Percentiles rank a stretch among this genome's conserved stretches.
Conservation (phyloP, 2,113 vertebrate genomes). For the Paedocypris sp. region DNA sequence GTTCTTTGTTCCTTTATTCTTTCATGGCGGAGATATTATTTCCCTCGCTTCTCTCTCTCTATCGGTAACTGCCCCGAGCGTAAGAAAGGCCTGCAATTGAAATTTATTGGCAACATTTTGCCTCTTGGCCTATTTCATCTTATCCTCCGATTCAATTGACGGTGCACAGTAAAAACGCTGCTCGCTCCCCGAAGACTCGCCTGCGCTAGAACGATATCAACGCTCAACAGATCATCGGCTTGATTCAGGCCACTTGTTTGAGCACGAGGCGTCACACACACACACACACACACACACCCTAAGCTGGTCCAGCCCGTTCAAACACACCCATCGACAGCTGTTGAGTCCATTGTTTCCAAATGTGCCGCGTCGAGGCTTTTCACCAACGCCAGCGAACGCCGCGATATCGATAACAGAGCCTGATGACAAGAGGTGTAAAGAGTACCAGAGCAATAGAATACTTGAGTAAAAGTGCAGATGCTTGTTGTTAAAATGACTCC, state of each 20-base stretch:
- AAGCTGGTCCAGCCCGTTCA: background rate
- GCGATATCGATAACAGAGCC: background rate
- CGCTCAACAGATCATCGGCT: constrained; percentile 23
- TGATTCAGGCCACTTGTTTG: constrained; percentile 27
- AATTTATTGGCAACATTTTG: constrained; percentile 15
- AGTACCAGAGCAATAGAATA: no score
- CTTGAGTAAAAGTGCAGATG: no score
- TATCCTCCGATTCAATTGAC: constrained; percentile 6
- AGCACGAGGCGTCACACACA: background rate
- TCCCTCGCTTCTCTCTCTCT: constrained; percentile 5
- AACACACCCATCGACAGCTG: constrained; percentile 41
- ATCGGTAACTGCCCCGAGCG: background rate
- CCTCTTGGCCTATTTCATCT: constrained; percentile 8
- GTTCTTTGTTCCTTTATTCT: background rate
- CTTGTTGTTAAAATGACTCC: no score
- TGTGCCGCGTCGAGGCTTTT: constrained; percentile 9
- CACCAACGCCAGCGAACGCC: background rate
- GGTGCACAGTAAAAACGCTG: constrained; percentile 28
- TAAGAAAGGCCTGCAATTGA: constrained; percentile 12
- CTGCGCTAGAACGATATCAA: background rate
- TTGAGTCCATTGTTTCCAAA: constrained; percentile 36
- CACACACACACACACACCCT: background rate
- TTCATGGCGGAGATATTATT: constrained; percentile 12
- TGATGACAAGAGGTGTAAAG: no score
- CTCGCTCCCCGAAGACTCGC: constrained; percentile 8